Conservation (phyloP, 2,113 vertebrate species). For the Protobothrops flavoviridis region DNA sequence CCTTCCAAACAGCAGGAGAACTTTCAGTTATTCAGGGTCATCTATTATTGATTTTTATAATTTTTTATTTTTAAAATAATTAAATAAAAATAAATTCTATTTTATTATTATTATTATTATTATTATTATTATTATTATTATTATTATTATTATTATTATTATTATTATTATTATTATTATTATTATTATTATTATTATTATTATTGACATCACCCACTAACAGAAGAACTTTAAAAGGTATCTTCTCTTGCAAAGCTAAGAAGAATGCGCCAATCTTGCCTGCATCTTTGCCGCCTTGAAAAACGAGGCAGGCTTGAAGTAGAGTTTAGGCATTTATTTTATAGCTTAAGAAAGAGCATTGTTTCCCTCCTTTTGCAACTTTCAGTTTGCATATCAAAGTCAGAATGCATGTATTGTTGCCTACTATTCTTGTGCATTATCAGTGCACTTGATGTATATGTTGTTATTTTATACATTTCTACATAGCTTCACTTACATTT, state of each 20-base stretch:
- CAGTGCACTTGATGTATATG: not conserved
- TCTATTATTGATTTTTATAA: not conserved
- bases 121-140: no score
- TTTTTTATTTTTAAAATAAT: not conserved
- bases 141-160: no score
- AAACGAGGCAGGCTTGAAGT: not conserved
- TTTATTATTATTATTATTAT: no score
- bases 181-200: no score
- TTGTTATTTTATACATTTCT: not conserved
- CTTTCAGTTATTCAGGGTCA: not conserved
- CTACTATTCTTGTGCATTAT: not conserved
- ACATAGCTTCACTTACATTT: not conserved
- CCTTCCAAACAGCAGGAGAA: not conserved
- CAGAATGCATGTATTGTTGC: not conserved
- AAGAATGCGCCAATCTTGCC: not conserved
- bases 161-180: no score
- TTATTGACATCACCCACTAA: not conserved
- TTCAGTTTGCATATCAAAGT: not conserved
- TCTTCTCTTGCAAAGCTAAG: not conserved
- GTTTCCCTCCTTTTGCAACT: not conserved
- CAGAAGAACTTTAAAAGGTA: not conserved
- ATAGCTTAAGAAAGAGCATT: not conserved
- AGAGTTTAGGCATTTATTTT: not conserved
- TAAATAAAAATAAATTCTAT: not conserved
- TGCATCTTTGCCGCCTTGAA: not conserved